Evolutionary conservation across 37 sponge, comb jelly and placozoan species (phyloP).

Genomic region (Axinella damicornis): DNA sequence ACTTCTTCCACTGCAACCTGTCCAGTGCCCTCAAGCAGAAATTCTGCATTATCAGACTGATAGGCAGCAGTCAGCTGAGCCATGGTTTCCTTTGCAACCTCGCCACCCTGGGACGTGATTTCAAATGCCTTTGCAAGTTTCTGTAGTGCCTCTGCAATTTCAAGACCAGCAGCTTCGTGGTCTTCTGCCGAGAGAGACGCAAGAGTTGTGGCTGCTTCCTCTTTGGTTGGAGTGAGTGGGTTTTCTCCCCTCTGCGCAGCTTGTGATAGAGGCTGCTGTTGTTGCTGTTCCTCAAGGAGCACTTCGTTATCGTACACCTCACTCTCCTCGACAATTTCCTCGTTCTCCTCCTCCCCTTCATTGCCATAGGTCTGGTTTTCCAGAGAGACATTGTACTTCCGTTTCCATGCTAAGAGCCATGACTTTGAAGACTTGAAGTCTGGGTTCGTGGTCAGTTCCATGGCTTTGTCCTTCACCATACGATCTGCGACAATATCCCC

Average conservation of each 20-base stretch:
- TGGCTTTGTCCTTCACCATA: slow-evolving; percentile 68
- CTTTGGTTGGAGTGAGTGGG: slow-evolving; percentile 69
- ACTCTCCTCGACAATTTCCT: slow-evolving; percentile 68
- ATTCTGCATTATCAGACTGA: slow-evolving; percentile 40
- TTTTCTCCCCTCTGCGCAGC: neutral
- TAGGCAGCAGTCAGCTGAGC: slow-evolving; percentile 55
- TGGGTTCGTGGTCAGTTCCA: slow-evolving; percentile 64
- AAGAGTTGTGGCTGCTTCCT: slow-evolving; percentile 77
- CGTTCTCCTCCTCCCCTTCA: slow-evolving; percentile 61
- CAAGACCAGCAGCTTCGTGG: slow-evolving; percentile 64
- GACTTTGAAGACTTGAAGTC: slow-evolving; percentile 67
- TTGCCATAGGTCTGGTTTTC: slow-evolving; percentile 75
- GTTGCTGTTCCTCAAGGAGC: slow-evolving; percentile 36
- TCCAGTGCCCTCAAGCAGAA: slow-evolving; percentile 37
- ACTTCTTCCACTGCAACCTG: slow-evolving; percentile 71
- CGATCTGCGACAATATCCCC: slow-evolving; percentile 65
- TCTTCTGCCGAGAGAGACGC: slow-evolving; percentile 78
- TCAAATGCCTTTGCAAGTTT: slow-evolving; percentile 77
- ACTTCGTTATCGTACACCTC: slow-evolving; percentile 62
- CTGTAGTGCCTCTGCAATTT: slow-evolving; percentile 76
- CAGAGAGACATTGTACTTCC: slow-evolving; percentile 76
- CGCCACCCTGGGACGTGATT: slow-evolving; percentile 15
- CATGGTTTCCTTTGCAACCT: slow-evolving; percentile 54
- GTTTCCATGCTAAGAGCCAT: slow-evolving; percentile 70
- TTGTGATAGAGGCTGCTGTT: neutral